Evolutionary conservation across 1,140 invertebrate genomes (phyloP).

Genomic region (Diuraphis noxia): DNA sequence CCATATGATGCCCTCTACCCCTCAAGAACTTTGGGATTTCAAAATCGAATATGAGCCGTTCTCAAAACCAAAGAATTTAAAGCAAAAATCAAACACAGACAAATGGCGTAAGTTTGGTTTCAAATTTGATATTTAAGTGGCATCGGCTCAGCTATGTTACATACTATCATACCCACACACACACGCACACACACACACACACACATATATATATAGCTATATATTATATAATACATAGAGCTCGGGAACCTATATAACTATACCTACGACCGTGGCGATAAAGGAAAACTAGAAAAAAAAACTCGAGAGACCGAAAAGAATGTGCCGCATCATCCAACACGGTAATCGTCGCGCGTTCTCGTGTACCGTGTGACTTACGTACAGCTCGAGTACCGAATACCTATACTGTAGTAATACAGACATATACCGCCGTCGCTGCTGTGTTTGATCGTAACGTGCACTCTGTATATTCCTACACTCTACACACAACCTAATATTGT

Average conservation of each 20-base stretch:
- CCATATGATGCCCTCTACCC: not conserved
- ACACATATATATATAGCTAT: not conserved
- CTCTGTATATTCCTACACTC: not conserved
- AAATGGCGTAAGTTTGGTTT: not conserved
- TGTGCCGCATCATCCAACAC: conserved; percentile 27
- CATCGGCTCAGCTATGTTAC: too few species aligned
- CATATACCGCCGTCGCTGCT: not conserved
- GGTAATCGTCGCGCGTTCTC: not conserved
- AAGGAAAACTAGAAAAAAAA: not conserved
- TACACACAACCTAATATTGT: not conserved
- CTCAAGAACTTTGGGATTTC: not conserved
- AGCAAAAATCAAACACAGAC: not conserved
- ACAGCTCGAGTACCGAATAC: not conserved
- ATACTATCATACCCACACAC: not conserved
- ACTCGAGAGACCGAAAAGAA: not conserved
- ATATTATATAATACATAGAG: too few species aligned
- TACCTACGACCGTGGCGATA: not conserved
- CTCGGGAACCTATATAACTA: not conserved
- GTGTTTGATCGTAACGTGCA: not conserved
- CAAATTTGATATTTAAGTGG: not conserved
- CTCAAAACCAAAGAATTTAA: not conserved
- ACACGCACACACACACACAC: not conserved
- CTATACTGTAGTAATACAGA: not conserved
- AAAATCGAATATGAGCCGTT: not conserved
- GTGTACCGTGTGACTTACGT: not conserved